A percentile compares a stretch with the other conserved stretches of the same genome.
phyloP scores from a whole-genome alignment of 2,113 vertebrate species.

The Abramis brama region DNA sequence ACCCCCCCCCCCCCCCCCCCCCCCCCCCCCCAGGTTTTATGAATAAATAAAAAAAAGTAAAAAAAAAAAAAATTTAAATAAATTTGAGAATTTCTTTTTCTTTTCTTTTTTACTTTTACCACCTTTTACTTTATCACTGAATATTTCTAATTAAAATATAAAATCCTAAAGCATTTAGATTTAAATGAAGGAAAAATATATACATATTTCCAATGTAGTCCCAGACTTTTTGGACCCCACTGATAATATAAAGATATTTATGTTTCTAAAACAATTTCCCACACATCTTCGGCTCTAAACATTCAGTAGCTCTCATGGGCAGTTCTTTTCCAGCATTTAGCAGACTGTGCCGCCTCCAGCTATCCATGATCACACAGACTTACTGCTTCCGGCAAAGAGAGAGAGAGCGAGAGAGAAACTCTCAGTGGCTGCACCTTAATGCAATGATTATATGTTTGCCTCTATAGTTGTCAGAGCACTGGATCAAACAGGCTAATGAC shows the following conservation, averaged over 20 bases:
- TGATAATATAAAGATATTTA: background rate
- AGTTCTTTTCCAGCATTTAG: conserved; percentile 24
- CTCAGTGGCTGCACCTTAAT: conserved; percentile 89
- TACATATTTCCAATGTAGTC: background rate
- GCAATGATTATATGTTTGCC: conserved; percentile 96
- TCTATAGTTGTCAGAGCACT: conserved; percentile 90
- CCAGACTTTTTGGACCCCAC: background rate
- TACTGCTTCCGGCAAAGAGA: conserved; percentile 23
- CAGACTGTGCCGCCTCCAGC: conserved; percentile 20
- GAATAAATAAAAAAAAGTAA: too few species aligned
- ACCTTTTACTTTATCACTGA: background rate
- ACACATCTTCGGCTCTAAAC: background rate
- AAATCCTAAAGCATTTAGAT: background rate
- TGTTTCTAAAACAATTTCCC: background rate
- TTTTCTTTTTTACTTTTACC: background rate
- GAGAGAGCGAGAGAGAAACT: conserved; percentile 48
- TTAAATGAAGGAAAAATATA: background rate
- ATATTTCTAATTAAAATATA: background rate
- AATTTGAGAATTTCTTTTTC: background rate
- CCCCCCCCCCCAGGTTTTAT: too few species aligned
- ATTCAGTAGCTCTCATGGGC: background rate
- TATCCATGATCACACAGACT: conserved; percentile 31
- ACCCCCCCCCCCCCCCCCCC: too few species aligned
- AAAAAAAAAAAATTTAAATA: background rate
- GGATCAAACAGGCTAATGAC: conserved; percentile 93